Percentiles rank a stretch among this genome's conserved stretches.
phyloP scores from a whole-genome alignment of 2,113 vertebrate genomes.

The Phyllopteryx taeniolatus region DNA sequence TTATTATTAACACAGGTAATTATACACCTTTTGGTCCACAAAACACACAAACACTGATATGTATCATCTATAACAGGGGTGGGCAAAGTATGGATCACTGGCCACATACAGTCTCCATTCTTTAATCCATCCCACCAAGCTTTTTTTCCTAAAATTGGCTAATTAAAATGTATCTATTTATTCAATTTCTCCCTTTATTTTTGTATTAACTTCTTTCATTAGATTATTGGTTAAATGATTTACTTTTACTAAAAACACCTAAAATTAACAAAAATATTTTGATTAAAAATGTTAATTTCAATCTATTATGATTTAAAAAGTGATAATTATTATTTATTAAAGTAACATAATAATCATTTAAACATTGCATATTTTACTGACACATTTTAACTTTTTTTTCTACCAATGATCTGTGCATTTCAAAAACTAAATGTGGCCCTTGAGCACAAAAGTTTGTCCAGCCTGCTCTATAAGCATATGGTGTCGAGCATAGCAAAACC shows the following conservation, averaged over 20 bases:
- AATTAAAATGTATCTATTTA: not conserved
- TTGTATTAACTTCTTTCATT: not conserved
- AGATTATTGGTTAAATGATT: not conserved
- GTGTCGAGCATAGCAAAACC: slow-evolving; percentile 24
- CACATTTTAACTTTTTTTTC: not conserved
- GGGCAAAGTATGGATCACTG: not conserved
- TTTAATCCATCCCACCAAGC: not conserved
- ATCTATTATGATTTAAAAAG: not conserved
- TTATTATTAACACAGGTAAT: not conserved
- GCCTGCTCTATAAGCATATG: not conserved
- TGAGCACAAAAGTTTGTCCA: not conserved
- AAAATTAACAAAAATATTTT: too few relatives aligned
- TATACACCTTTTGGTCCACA: too few relatives aligned
- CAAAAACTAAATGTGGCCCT: slow-evolving; percentile 20
- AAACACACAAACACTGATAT: not conserved
- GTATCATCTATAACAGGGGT: not conserved
- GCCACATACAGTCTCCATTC: not conserved
- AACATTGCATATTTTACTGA: not conserved
- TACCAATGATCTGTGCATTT: slow-evolving; percentile 4
- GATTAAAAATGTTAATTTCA: too few relatives aligned
- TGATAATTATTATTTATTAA: too few relatives aligned
- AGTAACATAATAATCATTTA: not conserved
- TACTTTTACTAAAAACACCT: not conserved
- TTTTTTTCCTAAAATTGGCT: not conserved
- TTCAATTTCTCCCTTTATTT: not conserved